Evolutionary conservation across 2,888 invertebrate species (phyloP), one percentile per base, ranked within the genome.

Genomic region (Aphidius colemani): DNA sequence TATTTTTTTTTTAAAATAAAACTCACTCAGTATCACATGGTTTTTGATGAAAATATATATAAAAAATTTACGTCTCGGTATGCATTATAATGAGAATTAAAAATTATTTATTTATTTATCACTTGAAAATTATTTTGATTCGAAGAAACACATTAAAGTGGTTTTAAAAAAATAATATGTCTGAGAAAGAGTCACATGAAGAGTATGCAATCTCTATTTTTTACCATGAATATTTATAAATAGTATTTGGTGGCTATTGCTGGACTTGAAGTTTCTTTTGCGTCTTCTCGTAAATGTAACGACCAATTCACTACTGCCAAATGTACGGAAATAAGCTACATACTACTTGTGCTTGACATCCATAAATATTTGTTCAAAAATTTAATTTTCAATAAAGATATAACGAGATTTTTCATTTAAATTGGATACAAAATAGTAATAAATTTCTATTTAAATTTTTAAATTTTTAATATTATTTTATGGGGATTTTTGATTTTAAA

Each of bases 221-320:
- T 69, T 68, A 68, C 69, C 66, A 69, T 69, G 67, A 67, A 53
- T 66, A 55, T 51, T 53, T 70, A 71, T 68, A 70, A 70, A 71
- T 72, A 72, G 69, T 59, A 57, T 13, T 58, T 45, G 55, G 66
- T 66, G 46, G 69, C 70, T 72, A 71, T 73, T 72, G 67, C 70
- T 70, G 71, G 71, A 70, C 68, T 65, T 66, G 67, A 69, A 30
- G 60, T 30, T 68, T 68, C 65, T 66, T 67, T 65, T 65, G 64
- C 66, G 66, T 65, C 63, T 66, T 68, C 68, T 67, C 68, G 67
- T 66, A 63, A 69, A 70, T 65, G 63, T 66, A 67, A 64, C 64
- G 67, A 62, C 69, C 67, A 70, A 70, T 71, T 69, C 63, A 66
- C 64, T 67, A 63, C 64, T 67, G 72, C 68, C 69, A 70, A 30